Percentiles rank a stretch among this genome's conserved stretches.
Conservation (phyloP, 1,140 invertebrate species). For the Fopius arisanus region DNA sequence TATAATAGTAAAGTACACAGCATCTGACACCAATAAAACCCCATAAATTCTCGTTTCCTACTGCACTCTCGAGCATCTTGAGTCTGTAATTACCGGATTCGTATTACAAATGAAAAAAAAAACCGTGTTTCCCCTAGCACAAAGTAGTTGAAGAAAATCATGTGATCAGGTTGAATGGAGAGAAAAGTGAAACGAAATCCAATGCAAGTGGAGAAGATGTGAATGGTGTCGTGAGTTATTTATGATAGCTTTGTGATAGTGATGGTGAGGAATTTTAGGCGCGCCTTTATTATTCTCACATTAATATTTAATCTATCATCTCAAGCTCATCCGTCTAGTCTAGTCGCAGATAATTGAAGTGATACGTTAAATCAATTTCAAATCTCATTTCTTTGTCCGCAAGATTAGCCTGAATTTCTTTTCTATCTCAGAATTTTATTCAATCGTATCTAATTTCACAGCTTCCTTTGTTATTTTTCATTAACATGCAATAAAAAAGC, state of each 20-base stretch:
- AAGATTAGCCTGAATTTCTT: no score
- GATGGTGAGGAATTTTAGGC: background rate
- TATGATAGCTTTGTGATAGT: background rate
- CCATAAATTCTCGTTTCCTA: background rate
- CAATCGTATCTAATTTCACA: no score
- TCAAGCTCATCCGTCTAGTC: background rate
- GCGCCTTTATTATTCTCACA: background rate
- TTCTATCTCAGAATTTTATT: no score
- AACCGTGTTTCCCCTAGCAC: background rate
- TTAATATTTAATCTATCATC: background rate
- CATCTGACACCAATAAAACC: background rate
- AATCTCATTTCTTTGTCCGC: no score
- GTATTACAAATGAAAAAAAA: background rate
- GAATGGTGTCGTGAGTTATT: conserved; percentile 1
- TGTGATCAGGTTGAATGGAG: background rate
- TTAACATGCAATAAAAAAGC: no score
- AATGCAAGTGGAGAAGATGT: background rate
- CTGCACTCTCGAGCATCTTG: background rate
- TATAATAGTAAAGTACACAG: background rate
- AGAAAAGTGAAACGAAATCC: background rate
- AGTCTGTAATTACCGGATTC: background rate
- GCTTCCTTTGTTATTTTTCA: no score
- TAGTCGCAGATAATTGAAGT: no score
- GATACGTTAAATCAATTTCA: no score
- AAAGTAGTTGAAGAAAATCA: background rate